Percentiles rank a stretch among this genome's conserved stretches.
These are phyloP conservation scores for Fragum fragum DNA, from an alignment of 2,888 invertebrate species.

Conservation along the genomic window DNA sequence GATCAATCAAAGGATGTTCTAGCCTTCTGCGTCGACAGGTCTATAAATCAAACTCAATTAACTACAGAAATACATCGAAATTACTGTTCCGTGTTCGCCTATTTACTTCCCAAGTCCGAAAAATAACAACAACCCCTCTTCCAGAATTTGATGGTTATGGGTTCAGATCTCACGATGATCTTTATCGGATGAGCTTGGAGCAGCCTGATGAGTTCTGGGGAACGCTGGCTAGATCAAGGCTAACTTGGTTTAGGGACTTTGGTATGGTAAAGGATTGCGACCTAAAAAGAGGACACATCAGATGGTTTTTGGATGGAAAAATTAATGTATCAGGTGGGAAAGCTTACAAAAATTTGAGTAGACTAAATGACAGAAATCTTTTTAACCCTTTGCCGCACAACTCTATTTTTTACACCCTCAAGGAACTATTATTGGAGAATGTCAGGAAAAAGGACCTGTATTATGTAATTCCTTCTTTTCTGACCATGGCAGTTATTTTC, in stretches of 20 bases:
- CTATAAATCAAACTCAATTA: background rate
- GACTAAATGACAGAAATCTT: too few relatives aligned
- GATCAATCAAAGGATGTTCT: conserved; percentile 17
- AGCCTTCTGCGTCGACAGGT: background rate
- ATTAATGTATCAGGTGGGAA: conserved; percentile 86
- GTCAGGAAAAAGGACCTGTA: too few relatives aligned
- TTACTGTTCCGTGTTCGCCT: background rate
- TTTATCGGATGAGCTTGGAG: conserved; percentile 84
- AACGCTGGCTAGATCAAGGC: conserved; percentile 82
- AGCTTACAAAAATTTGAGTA: too few relatives aligned
- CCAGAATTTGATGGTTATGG: conserved; percentile 82
- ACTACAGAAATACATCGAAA: background rate
- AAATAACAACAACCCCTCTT: conserved; percentile 75
- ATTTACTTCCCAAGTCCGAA: background rate
- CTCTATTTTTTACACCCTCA: too few relatives aligned
- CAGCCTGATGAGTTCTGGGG: conserved; percentile 86
- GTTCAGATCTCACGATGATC: conserved; percentile 80
- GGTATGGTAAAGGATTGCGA: conserved; percentile 83
- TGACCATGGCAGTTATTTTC: too few relatives aligned
- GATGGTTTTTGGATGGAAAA: conserved; percentile 86
- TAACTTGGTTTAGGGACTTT: conserved; percentile 85
- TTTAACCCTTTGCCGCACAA: too few relatives aligned
- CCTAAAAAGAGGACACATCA: conserved; percentile 80
- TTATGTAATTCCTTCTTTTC: too few relatives aligned
- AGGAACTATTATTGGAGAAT: too few relatives aligned